Evolutionary conservation across 2,888 invertebrate species (phyloP).

Genomic region (Ophioninae sp.): DNA sequence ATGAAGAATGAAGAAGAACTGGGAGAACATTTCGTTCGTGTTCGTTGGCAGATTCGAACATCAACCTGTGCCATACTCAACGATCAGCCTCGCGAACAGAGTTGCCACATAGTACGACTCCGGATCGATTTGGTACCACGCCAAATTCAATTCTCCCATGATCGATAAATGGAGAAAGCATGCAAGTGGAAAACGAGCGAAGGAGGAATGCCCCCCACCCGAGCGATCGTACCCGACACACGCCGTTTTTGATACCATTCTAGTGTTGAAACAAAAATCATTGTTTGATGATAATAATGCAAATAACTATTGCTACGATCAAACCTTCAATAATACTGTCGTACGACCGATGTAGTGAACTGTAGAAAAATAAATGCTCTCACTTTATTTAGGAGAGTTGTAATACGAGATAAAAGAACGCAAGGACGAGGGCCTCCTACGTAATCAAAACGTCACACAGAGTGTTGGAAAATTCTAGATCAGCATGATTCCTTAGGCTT

Average conservation of each 20-base stretch:
- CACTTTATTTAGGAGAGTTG: no score
- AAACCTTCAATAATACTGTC: no score
- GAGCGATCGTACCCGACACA: slow-evolving; percentile 38
- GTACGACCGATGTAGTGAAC: no score
- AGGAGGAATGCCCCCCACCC: slow-evolving; percentile 8
- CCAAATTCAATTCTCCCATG: slow-evolving; percentile 71
- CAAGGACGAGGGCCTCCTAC: not conserved
- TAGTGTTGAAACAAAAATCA: no score
- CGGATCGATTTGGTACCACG: slow-evolving; percentile 72
- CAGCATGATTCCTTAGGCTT: slow-evolving; percentile 34
- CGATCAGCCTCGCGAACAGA: slow-evolving; percentile 19
- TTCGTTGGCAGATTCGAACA: slow-evolving; percentile 51
- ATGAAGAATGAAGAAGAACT: slow-evolving; percentile 1
- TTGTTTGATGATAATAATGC: no score
- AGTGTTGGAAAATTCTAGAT: not conserved
- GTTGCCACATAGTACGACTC: slow-evolving; percentile 41
- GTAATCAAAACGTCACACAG: not conserved
- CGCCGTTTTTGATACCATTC: not conserved
- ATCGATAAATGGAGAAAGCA: slow-evolving; percentile 34
- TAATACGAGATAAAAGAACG: not conserved
- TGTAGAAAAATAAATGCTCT: no score
- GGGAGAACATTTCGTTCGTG: slow-evolving; percentile 34
- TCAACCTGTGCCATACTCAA: slow-evolving; percentile 53
- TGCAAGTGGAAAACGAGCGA: not conserved
- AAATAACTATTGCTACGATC: no score